A percentile compares a stretch with the other conserved stretches of the same genome.
These are phyloP conservation scores for Coendou prehensilis DNA, from an alignment of 2,797 vertebrate species.

Conservation along the genomic window DNA sequence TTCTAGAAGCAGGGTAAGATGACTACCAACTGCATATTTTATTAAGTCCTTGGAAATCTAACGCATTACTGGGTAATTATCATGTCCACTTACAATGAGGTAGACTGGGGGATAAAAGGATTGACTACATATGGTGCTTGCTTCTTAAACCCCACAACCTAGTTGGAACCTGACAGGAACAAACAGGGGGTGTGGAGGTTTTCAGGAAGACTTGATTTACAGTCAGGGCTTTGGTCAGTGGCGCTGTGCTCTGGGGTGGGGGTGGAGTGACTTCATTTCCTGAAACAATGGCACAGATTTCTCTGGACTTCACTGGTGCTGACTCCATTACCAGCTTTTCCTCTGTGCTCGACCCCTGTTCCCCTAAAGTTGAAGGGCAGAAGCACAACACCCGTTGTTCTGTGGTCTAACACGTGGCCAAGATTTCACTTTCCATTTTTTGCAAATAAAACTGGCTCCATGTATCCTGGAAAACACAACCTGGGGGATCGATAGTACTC, in stretches of 20 bases:
- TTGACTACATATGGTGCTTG: background rate
- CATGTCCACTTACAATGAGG: background rate
- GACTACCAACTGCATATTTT: background rate
- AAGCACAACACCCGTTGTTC: background rate
- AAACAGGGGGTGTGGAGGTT: background rate
- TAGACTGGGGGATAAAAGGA: background rate
- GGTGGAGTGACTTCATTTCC: background rate
- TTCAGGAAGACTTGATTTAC: background rate
- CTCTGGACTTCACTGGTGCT: background rate
- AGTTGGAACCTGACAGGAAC: background rate
- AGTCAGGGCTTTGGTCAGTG: background rate
- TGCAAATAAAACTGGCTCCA: background rate
- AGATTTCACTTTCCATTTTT: background rate
- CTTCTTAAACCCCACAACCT: slow-evolving; percentile 2
- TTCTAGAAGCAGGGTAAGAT: background rate
- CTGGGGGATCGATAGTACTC: background rate
- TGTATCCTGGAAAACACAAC: background rate
- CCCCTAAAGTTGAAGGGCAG: background rate
- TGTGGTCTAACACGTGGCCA: background rate
- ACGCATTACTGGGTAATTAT: background rate
- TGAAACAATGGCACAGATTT: background rate
- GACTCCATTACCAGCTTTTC: background rate
- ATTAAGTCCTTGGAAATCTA: background rate
- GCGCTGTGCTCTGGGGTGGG: background rate
- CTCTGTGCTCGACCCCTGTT: fast-evolving